phyloP scores from a whole-genome alignment of 2,888 invertebrate species.

The Agapostemon virescens region DNA sequence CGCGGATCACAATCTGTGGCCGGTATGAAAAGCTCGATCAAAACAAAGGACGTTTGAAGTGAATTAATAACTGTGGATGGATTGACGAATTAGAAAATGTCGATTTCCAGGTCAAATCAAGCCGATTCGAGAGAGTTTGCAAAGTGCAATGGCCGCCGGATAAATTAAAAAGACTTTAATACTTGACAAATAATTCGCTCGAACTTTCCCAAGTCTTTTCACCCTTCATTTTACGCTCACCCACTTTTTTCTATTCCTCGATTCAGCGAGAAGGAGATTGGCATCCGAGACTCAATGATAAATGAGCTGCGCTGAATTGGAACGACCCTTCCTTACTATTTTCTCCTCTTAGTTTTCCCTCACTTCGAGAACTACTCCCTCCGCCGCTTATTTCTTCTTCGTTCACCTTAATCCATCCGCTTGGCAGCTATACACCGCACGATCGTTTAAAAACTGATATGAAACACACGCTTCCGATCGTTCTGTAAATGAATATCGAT shows the following conservation, averaged over 20 bases:
- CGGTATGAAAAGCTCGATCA: constrained; percentile 11
- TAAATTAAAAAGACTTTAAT: constrained; percentile 65
- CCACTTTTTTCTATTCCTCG: constrained; percentile 40
- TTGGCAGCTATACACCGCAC: constrained; percentile 36
- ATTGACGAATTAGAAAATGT: constrained; percentile 38
- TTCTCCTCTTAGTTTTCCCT: constrained; percentile 47
- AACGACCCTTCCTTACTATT: constrained; percentile 55
- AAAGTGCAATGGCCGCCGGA: constrained; percentile 43
- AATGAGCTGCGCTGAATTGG: constrained; percentile 66
- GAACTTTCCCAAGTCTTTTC: constrained; percentile 45
- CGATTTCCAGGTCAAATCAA: constrained; percentile 43
- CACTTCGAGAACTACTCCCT: constrained; percentile 34
- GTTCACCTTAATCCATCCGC: constrained; percentile 49
- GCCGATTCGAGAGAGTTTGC: constrained; percentile 25
- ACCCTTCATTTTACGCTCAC: constrained; percentile 39
- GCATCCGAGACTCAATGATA: constrained; percentile 64
- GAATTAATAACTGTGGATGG: constrained; percentile 40
- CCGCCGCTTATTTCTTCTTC: constrained; percentile 35
- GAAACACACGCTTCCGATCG: constrained; percentile 15
- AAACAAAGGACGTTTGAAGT: constrained; percentile 20
- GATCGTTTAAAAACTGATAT: constrained; percentile 34
- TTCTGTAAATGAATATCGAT: not conserved
- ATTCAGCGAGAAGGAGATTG: constrained; percentile 62
- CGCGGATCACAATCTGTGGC: not conserved
- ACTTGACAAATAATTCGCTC: constrained; percentile 63